These are phyloP conservation scores for Neodiprion fabricii DNA, from an alignment of 1,140 invertebrate species.

Conservation along the genomic window DNA sequence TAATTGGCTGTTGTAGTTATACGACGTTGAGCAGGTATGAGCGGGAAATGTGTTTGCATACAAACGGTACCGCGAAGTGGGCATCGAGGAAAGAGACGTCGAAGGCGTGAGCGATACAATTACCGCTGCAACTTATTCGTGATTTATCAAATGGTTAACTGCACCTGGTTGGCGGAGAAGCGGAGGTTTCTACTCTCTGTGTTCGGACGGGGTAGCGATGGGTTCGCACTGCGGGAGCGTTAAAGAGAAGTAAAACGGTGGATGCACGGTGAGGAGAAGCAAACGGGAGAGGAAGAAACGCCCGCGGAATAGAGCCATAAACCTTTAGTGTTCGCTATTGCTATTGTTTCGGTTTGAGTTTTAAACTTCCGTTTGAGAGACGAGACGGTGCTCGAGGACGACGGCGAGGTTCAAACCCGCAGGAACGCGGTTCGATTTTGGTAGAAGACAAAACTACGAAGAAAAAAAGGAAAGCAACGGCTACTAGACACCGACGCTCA, in stretches of 20 bases:
- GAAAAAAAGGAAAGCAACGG: neutral
- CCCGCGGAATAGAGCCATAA: neutral
- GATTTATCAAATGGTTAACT: too few species aligned
- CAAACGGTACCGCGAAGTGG: too few species aligned
- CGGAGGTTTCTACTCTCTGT: neutral
- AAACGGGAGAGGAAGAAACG: neutral
- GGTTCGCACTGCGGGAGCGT: too few species aligned
- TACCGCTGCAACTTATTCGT: too few species aligned
- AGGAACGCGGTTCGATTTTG: neutral
- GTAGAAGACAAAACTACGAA: neutral
- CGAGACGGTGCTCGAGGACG: too few species aligned
- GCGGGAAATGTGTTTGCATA: too few species aligned
- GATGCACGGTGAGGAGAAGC: neutral
- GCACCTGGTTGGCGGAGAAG: too few species aligned
- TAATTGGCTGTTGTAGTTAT: too few species aligned
- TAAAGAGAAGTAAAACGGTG: too few species aligned
- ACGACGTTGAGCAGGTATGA: too few species aligned
- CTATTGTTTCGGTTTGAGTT: neutral
- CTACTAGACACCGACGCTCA: neutral
- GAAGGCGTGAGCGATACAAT: too few species aligned
- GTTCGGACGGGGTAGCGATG: neutral
- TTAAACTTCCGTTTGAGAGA: neutral
- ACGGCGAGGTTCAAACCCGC: neutral
- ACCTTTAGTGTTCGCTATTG: neutral
- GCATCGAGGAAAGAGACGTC: too few species aligned